Base-by-base conservation (phyloP, 2,797 vertebrate genomes). In the Myoxocephalus aenaeus region DNA sequence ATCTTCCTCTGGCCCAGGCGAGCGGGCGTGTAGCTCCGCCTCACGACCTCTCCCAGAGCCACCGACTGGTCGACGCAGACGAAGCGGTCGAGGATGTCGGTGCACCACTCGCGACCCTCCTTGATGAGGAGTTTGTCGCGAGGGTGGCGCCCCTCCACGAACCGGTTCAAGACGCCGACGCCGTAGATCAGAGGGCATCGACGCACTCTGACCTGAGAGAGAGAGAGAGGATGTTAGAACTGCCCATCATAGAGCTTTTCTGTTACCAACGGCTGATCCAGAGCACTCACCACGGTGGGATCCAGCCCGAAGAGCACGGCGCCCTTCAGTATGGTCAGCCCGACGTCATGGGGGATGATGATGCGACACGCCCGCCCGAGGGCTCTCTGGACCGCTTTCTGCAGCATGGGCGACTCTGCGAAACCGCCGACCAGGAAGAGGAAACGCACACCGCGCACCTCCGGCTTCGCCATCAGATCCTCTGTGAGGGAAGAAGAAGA, bases 361-460 rank as follows among this genome's bases (percentile, higher is more conserved):
- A 99, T 95, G 0, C 98, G 97, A 67, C 97, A 98, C 2, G 46
- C 66, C 17, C 89, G n/a, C 4, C 97, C 96, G 11, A 99, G 89
- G 0, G 96, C 92, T 0, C 89, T 93, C 87, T 98, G 97, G 70
- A 97, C 94, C 0, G 96, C 97, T 0, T 89, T 95, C 92, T 99
- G 98, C 78, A 99, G 92, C 95, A 99, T 96, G 0, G 97, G 94
- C 0, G 97, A 99, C 94, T 99, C 98, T 0, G 97, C 98, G 0
- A 99, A 99, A 7, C 98, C 98, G 0, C 98, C 98, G 48, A 99
- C 98, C 80, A 99, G 92, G 92, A 99, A 99, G 15, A 99, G 96
- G 90, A 99, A 96, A 18, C 96, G 97, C 77, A 99, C 94, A 1
- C 95, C 96, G 1, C 88, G 81, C 1, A 99, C 97, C 77, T 99